Conservation (phyloP, 2,797 vertebrate genomes). For the Rhinogobio ventralis region DNA sequence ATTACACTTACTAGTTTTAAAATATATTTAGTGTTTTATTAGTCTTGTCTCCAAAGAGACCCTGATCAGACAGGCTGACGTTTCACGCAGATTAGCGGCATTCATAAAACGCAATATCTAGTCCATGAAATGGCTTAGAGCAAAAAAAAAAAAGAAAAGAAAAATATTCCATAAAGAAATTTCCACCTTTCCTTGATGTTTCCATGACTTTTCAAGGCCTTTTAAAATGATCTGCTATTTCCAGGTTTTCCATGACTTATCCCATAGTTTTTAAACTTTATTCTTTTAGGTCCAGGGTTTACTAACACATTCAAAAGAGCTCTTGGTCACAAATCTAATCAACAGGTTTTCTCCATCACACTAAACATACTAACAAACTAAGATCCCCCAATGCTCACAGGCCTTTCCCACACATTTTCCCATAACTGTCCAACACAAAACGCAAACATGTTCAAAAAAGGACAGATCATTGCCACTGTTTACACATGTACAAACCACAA, state of each 20-base stretch:
- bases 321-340: conserved; percentile 20
- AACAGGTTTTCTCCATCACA: neutral
- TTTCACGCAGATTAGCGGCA: neutral
- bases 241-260: neutral
- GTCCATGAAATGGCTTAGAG: neutral
- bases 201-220: neutral
- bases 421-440: neutral
- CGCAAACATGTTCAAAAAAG: neutral
- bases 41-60: neutral
- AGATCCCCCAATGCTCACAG: neutral
- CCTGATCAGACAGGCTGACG: neutral
- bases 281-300: neutral
- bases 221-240: neutral
- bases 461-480: conserved; percentile 5
- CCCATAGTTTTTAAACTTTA: neutral
- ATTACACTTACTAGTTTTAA: neutral
- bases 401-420: neutral
- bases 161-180: neutral
- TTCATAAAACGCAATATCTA: neutral
- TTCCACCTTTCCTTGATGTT: neutral
- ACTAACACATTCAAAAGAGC: neutral
- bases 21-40: conserved; percentile 24
- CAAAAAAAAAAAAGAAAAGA: neutral
- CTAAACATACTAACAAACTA: neutral
- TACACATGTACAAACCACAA: neutral